Evolutionary conservation across 2,113 vertebrate species (phyloP).

Genomic region (Lichenostomus cassidix): DNA sequence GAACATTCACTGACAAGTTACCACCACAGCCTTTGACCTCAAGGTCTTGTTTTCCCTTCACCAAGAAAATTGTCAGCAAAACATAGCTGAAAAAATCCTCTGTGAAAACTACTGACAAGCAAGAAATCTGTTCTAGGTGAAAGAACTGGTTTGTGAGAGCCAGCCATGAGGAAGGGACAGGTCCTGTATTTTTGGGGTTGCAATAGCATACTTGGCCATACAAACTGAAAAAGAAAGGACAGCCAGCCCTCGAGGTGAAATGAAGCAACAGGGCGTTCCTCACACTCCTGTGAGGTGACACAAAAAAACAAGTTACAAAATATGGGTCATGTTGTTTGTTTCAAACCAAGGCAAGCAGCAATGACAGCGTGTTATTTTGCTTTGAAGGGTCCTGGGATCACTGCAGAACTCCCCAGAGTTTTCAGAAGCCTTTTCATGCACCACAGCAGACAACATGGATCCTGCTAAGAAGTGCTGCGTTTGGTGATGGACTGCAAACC

Average conservation of each 20-base stretch:
- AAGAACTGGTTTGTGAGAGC: background rate
- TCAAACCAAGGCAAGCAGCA: background rate
- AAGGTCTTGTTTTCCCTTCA: background rate
- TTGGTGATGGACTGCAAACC: conserved; percentile 77
- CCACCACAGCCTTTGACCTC: background rate
- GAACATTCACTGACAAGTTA: background rate
- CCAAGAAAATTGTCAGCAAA: background rate
- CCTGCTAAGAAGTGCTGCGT: conserved; percentile 85
- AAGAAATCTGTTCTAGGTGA: background rate
- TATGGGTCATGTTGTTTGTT: fast-evolving
- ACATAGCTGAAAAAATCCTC: background rate
- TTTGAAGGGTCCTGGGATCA: conserved; percentile 88
- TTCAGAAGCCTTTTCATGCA: conserved; percentile 88
- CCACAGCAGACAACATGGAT: conserved; percentile 81
- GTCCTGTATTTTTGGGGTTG: background rate
- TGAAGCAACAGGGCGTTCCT: background rate
- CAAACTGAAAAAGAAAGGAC: background rate
- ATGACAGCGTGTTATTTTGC: background rate
- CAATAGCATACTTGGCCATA: background rate
- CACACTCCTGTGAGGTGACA: background rate
- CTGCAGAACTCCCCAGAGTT: conserved; percentile 93
- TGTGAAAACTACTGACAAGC: background rate
- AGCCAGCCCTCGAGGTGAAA: background rate
- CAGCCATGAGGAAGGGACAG: background rate
- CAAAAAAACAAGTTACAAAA: background rate